Evolutionary conservation across 2,113 vertebrate species (phyloP).

Genomic region (Peucedramus taeniatus): DNA sequence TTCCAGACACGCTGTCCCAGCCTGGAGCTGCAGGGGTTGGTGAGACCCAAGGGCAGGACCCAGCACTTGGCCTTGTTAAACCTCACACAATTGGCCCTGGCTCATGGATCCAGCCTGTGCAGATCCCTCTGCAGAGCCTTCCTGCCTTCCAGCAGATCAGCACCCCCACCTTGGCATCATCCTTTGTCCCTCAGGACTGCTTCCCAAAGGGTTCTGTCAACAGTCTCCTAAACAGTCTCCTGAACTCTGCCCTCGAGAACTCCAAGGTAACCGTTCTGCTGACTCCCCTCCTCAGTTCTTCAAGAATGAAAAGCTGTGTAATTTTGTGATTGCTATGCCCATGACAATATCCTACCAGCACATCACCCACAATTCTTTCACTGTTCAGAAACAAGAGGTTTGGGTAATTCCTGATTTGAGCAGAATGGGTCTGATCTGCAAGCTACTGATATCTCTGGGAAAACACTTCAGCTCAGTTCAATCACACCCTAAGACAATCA

Average conservation of each 20-base stretch:
- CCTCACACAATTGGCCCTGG: rapidly evolving
- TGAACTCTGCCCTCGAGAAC: too few species aligned
- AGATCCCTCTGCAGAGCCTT: background rate
- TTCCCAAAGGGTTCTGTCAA: background rate
- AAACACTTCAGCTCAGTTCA: background rate
- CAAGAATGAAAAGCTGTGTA: background rate
- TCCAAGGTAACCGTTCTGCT: background rate
- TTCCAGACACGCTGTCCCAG: background rate
- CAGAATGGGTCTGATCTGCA: background rate
- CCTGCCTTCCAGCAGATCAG: background rate
- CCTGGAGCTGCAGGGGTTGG: background rate
- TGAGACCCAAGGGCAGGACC: background rate
- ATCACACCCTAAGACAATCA: constrained; percentile 21
- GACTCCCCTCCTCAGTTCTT: background rate
- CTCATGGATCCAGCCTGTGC: background rate
- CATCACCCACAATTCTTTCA: background rate
- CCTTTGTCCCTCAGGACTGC: background rate
- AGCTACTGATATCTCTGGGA: background rate
- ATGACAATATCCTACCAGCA: background rate
- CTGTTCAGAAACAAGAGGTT: background rate
- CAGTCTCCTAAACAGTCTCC: background rate
- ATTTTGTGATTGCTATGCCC: background rate
- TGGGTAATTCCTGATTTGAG: background rate
- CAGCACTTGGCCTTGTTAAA: rapidly evolving
- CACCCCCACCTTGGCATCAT: rapidly evolving